phyloP scores from a whole-genome alignment of 2,888 invertebrate species.

The Trileptium ribeirensis region DNA sequence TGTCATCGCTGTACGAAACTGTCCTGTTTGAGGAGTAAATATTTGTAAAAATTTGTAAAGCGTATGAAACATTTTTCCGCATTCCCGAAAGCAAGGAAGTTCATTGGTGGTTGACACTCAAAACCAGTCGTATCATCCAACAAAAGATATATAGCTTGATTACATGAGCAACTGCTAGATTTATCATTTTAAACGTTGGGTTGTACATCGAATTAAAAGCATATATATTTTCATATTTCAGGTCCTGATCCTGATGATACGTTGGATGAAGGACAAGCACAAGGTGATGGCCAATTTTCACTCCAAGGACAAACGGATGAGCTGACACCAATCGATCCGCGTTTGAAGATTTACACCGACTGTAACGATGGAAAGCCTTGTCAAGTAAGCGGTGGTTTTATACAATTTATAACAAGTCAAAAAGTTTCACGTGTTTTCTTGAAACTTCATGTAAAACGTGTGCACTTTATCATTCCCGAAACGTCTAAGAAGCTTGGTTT shows the following conservation, averaged over 20 bases:
- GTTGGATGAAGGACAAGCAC: slow-evolving; percentile 35
- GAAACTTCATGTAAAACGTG: too few relatives aligned
- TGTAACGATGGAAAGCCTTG: slow-evolving; percentile 32
- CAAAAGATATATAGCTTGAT: slow-evolving; percentile 37
- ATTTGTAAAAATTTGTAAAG: too few relatives aligned
- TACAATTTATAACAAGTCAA: too few relatives aligned
- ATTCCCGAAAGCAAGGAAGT: too few relatives aligned
- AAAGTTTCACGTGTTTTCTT: too few relatives aligned
- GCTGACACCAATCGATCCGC: slow-evolving; percentile 46
- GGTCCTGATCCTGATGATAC: slow-evolving; percentile 42
- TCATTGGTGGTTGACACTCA: too few relatives aligned
- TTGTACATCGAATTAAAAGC: background rate
- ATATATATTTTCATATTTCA: background rate
- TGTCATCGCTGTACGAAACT: too few relatives aligned
- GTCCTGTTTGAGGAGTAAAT: too few relatives aligned
- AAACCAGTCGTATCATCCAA: too few relatives aligned
- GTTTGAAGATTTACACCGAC: slow-evolving; percentile 45
- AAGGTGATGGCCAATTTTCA: slow-evolving; percentile 40
- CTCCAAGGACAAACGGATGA: slow-evolving; percentile 45
- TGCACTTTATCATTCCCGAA: too few relatives aligned
- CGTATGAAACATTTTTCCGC: too few relatives aligned
- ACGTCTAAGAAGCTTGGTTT: too few relatives aligned
- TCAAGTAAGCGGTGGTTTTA: background rate
- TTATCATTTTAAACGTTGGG: background rate
- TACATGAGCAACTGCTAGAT: slow-evolving; percentile 36